These are phyloP conservation scores for Chlorodrepanis virens DNA, from an alignment of 2,113 vertebrate species.

Conservation along the genomic window DNA sequence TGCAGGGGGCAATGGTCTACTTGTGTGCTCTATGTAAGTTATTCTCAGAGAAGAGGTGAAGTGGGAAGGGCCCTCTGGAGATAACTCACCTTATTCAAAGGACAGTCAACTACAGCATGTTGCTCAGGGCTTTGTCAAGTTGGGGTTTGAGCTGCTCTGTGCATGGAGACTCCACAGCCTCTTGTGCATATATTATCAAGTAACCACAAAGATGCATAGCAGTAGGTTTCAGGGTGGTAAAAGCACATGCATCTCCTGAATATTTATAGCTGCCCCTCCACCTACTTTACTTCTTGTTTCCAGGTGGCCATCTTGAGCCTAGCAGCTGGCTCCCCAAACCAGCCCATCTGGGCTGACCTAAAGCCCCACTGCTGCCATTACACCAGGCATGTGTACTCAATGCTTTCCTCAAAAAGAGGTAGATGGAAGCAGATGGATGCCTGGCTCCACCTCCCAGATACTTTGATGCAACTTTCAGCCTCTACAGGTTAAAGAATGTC, in stretches of 20 bases:
- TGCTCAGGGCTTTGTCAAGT: not conserved
- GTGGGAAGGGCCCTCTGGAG: not conserved
- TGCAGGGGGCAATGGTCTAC: not conserved
- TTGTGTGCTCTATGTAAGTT: not conserved
- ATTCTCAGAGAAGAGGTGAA: not conserved
- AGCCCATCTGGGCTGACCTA: not conserved
- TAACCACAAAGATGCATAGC: not conserved
- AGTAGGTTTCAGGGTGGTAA: not conserved
- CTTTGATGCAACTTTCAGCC: not conserved
- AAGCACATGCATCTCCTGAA: not conserved
- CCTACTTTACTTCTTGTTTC: not conserved
- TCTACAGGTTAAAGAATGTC: not conserved
- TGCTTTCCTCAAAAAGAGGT: not conserved
- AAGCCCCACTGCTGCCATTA: not conserved
- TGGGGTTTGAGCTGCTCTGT: not conserved
- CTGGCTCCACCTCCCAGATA: not conserved
- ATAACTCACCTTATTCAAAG: not conserved
- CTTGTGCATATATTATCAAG: not conserved
- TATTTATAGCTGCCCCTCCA: not conserved
- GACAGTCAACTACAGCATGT: not conserved
- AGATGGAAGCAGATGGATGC: not conserved
- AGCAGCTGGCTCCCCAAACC: not conserved
- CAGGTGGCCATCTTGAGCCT: not conserved
- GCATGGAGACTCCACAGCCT: not conserved
- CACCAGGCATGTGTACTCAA: fast-evolving